Evolutionary conservation across 2,888 invertebrate species (phyloP), one percentile per base, ranked within the genome.

Genomic region (Synergus umbraculus): DNA sequence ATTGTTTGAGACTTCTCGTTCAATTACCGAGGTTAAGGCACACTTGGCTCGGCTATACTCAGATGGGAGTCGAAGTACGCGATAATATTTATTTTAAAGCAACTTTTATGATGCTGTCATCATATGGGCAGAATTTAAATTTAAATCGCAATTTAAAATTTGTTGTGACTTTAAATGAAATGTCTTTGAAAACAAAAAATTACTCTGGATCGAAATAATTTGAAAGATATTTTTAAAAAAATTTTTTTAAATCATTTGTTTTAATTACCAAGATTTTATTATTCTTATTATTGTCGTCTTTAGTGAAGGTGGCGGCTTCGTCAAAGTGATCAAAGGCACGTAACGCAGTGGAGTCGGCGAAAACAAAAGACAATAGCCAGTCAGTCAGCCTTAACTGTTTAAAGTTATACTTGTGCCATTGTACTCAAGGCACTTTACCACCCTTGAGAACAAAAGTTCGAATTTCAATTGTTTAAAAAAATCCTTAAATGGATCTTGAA

Each of bases 261-360:
- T 76, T 65, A 79, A 76, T 58, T 49, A 63, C 63, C 76, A 64
- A 54, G 44, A 63, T 67, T 76, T 78, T 78, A 79, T 73, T 78
- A 78, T 54, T 44, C 64, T 78, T 58, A 82, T 78, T 82, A 78
- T 77, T 79, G 76, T 78, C 76, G 67, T 78, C 66, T 78, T 67
- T 81, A 44, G 77, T 78, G 67, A 79, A 79, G 83, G 44, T 76
- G 84, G 83, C 88, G 85, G 87, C 86, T 83, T 83, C 79, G 78
- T 87, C 87, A 87, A 88, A 88, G 86, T 76, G 84, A 83, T 79
- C 80, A 82, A 82, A 81, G 81, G 81, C 79, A 83, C 78, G 80
- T 83, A 83, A 81, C 76, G 76, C 76, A 79, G 63, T 58, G 78
- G 69, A 79, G 69, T 67, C 76, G 69, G 83, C 69, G 79, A 83